A percentile compares a stretch with the other conserved stretches of the same genome.
Conservation (phyloP, 2,113 vertebrate genomes). For the Lepisosteus osseus region DNA sequence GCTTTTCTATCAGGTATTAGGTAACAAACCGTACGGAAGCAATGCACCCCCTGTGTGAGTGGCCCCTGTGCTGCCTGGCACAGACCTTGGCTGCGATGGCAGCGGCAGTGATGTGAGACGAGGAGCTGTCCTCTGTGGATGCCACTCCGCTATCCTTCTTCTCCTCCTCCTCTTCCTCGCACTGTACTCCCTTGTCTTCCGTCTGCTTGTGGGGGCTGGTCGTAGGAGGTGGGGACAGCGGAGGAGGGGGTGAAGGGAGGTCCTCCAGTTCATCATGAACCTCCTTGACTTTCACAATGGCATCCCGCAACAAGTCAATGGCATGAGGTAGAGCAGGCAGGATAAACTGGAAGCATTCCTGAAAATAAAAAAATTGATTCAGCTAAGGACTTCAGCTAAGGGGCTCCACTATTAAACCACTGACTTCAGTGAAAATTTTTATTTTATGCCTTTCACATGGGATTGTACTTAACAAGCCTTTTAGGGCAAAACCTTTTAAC, state of each 20-base stretch:
- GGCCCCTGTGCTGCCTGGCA: background rate
- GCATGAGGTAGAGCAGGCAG: constrained; percentile 97
- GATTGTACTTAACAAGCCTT: no score
- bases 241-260: constrained; percentile 91
- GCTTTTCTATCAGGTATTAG: no score
- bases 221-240: constrained; percentile 84
- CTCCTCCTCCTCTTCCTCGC: constrained; percentile 95
- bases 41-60: no score
- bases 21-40: no score
- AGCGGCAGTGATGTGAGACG: constrained; percentile 95
- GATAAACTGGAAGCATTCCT: constrained; percentile 99
- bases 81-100: constrained; percentile 96
- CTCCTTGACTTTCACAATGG: constrained; percentile 89
- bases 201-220: constrained; percentile 90
- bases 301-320: constrained; percentile 94
- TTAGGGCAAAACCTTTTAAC: no score
- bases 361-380: constrained; percentile 24
- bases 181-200: constrained; percentile 96
- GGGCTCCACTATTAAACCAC: no score
- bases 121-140: constrained; percentile 92
- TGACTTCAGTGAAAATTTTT: no score
- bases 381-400: no score
- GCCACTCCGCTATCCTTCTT: constrained; percentile 97
- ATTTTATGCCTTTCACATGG: no score
- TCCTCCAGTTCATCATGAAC: constrained; percentile 93